Evolutionary conservation across 2,113 vertebrate species (phyloP), one percentile per base, ranked within the genome.

Genomic region (Stictonetta naevosa): DNA sequence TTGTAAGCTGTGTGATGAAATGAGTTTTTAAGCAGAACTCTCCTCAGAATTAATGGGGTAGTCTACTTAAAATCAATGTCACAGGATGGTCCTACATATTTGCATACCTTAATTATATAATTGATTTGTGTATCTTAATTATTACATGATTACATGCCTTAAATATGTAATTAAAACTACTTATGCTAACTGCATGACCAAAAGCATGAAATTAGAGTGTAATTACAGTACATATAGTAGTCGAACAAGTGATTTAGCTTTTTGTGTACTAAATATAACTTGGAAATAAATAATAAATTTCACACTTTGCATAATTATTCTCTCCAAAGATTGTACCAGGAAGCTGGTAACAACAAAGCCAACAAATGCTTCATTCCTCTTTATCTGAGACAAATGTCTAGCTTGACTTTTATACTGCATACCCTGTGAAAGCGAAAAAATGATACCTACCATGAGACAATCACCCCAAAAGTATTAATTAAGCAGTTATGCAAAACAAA

Each of bases 141-240:
- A 92, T 93, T 92, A 89, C 82, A 92, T 89, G 77, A 95, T 96
- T 95, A 92, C 59, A 83, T 86, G 66, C 59, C 68, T 91, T 82
- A 94, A 96, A 96, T 82, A 31, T 93, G 68, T 95, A 96, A 97
- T 95, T 97, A 67, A 66, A 72, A 60, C 78, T 92, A 86, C 60
- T 96, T 97, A 94, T 59, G 83, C 75, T 82, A 95, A 95, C 53
- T 94, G 86, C 84, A 91, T 96, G 95, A 96, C 94, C 91, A 95
- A 93, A 95, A 90, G 88, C 93, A 92, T 93, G 75, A 94, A 93
- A 94, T 95, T 91, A 94, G 56, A 40, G 17, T 77, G 28, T 88
- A 95, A 93, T 92, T 94, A 72, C 89, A 85, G 56, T 64, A 91
- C 48, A 55, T 91, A 89, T 79, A 63, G 74, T 90, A 86, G 73